Percentiles rank a stretch among this genome's conserved stretches.
Evolutionary conservation across 1,140 invertebrate genomes (phyloP).

Genomic region (Drosophila persimilis): DNA sequence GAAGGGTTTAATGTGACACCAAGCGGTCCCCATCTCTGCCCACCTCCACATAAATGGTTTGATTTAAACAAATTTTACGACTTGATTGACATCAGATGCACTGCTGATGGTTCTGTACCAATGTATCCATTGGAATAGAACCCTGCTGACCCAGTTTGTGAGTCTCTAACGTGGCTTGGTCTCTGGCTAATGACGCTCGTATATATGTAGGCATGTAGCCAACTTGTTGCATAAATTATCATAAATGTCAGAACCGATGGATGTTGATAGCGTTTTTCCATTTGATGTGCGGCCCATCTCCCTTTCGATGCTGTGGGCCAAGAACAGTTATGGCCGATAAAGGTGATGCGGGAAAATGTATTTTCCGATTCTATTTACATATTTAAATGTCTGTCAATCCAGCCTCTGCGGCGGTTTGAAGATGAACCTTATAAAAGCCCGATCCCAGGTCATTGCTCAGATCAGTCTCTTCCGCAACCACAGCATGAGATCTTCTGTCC

Average conservation of each 20-base stretch:
- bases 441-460: background rate
- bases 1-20: constrained; percentile 20
- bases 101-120: background rate
- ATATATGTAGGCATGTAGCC: background rate
- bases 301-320: constrained; percentile 14
- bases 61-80: constrained; percentile 40
- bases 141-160: constrained; percentile 34
- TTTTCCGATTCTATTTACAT: constrained; percentile 27
- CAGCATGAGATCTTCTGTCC: constrained; percentile 35
- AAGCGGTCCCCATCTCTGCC: constrained; percentile 6
- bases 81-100: constrained; percentile 63
- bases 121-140: constrained; percentile 14
- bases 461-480: constrained; percentile 35
- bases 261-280: constrained; percentile 26
- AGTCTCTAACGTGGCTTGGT: background rate
- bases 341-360: constrained; percentile 33
- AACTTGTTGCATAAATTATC: constrained; percentile 44
- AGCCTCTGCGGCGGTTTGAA: background rate
- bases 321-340: constrained; percentile 48
- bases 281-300: constrained; percentile 32
- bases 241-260: constrained; percentile 28
- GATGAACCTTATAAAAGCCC: constrained; percentile 48
- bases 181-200: constrained; percentile 7
- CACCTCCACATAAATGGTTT: constrained; percentile 19
- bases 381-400: constrained; percentile 15